phyloP scores from a whole-genome alignment of 1,140 invertebrate genomes.

The Nasonia longicornis region DNA sequence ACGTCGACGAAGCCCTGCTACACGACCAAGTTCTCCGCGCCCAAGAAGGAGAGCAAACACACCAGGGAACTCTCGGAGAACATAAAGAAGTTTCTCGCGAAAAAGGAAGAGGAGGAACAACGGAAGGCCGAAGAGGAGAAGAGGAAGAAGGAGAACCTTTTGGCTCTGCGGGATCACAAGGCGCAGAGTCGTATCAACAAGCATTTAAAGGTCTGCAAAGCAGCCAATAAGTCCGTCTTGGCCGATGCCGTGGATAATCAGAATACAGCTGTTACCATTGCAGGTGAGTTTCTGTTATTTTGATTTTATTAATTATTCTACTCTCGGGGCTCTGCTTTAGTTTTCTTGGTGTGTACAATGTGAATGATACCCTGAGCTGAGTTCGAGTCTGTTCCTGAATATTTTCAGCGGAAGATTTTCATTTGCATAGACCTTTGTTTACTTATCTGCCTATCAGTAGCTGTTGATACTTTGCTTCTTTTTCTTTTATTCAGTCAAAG shows the following conservation, averaged over 20 bases:
- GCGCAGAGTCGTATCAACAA: constrained; percentile 77
- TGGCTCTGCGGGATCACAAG: constrained; percentile 81
- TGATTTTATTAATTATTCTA: neutral
- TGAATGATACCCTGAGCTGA: neutral
- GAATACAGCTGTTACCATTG: constrained; percentile 80
- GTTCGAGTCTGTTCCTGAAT: neutral
- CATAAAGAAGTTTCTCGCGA: constrained; percentile 85
- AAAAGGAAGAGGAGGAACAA: constrained; percentile 83
- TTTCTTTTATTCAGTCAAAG: no score
- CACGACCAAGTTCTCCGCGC: constrained; percentile 82
- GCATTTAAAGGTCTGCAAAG: constrained; percentile 85
- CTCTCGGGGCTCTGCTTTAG: neutral
- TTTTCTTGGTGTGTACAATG: neutral
- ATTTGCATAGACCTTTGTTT: no score
- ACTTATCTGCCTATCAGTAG: no score
- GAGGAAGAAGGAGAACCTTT: constrained; percentile 76
- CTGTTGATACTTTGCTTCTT: no score
- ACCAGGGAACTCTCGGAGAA: constrained; percentile 78
- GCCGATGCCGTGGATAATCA: constrained; percentile 83
- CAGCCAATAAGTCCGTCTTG: constrained; percentile 87
- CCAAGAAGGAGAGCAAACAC: constrained; percentile 82
- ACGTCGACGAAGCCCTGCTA: constrained; percentile 72
- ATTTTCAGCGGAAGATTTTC: no score
- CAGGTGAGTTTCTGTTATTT: constrained; percentile 61
- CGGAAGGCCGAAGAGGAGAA: constrained; percentile 75